These are phyloP conservation scores for Alcedo quadribrachys DNA, from an alignment of 2,797 vertebrate genomes.

Conservation along the genomic window DNA sequence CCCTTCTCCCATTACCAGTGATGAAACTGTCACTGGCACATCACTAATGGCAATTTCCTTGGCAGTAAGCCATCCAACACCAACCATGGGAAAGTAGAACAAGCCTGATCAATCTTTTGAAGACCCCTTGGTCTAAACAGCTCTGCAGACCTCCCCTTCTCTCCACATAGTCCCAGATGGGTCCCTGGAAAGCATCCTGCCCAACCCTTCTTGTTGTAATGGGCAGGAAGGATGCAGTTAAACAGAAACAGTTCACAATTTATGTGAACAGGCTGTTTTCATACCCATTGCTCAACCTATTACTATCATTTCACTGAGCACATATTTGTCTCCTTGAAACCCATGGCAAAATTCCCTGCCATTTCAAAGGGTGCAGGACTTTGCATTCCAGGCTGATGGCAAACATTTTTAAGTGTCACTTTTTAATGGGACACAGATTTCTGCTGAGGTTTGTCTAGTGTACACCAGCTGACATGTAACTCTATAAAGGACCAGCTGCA, in stretches of 20 bases:
- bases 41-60: not conserved
- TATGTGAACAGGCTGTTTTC: not conserved
- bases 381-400: not conserved
- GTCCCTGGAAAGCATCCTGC: not conserved
- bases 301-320: not conserved
- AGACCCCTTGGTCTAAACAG: not conserved
- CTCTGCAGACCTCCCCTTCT: not conserved
- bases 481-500: not conserved
- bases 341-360: not conserved
- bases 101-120: not conserved
- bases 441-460: constrained; percentile 21
- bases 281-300: constrained; percentile 22
- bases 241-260: constrained; percentile 8
- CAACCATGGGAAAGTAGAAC: not conserved
- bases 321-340: not conserved
- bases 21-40: not conserved
- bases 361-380: constrained; percentile 14
- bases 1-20: constrained; percentile 1
- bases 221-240: not conserved
- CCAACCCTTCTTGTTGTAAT: not conserved
- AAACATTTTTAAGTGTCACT: constrained; percentile 9
- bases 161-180: not conserved
- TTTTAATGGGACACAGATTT: constrained; percentile 56
- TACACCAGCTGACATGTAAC: not conserved
- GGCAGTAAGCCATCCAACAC: not conserved